These are phyloP conservation scores for Darevskia nairensis DNA, from an alignment of 2,797 vertebrate species.

Conservation along the genomic window DNA sequence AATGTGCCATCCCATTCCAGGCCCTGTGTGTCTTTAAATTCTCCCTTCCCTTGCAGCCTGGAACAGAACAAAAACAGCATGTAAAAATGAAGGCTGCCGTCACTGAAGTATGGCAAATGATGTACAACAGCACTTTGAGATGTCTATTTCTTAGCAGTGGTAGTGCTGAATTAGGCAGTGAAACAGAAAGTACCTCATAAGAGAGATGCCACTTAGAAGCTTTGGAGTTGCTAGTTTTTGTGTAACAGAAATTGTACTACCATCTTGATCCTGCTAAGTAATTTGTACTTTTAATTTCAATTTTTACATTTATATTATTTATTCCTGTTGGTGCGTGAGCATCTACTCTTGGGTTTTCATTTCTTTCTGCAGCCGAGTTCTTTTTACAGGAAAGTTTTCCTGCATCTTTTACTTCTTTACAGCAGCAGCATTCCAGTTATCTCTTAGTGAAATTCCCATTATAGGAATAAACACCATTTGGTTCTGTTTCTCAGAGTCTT, in stretches of 20 bases:
- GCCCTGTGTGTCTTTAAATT: slow-evolving; percentile 80
- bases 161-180: background rate
- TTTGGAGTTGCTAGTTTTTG: slow-evolving; percentile 4
- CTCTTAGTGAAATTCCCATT: too few species aligned
- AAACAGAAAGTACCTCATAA: background rate
- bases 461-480: too few species aligned
- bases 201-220: background rate
- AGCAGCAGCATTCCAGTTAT: too few species aligned
- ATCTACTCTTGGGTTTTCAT: too few species aligned
- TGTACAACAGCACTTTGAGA: background rate
- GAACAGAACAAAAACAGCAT: slow-evolving; percentile 42
- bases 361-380: too few species aligned
- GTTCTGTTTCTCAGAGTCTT: too few species aligned
- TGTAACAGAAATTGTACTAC: background rate
- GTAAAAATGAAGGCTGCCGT: background rate
- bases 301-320: background rate
- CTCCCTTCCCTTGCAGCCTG: slow-evolving; percentile 84
- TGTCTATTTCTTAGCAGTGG: background rate
- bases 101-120: background rate
- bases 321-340: background rate
- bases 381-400: too few species aligned
- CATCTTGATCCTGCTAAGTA: background rate
- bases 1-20: slow-evolving; percentile 85
- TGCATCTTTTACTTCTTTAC: too few species aligned
- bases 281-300: background rate